Conservation (phyloP, 2,888 invertebrate genomes). For the Sarcophaga subvicina region DNA sequence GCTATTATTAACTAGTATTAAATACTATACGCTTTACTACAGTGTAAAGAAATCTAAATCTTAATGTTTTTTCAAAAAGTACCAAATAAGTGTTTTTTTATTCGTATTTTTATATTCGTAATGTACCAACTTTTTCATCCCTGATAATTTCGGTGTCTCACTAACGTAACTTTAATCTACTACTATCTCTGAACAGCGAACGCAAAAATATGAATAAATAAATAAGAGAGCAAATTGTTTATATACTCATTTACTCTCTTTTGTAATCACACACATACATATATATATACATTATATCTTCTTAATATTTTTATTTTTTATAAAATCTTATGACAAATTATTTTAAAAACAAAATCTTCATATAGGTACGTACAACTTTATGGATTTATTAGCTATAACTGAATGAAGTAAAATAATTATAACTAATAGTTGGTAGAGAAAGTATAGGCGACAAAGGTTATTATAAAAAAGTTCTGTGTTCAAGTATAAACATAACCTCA, state of each 20-base stretch:
- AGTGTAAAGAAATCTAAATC: no score
- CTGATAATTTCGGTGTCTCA: not conserved
- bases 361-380: not conserved
- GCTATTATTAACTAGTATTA: no score
- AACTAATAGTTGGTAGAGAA: not conserved
- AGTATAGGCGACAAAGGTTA: not conserved
- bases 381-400: not conserved
- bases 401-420: not conserved
- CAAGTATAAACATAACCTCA: not conserved
- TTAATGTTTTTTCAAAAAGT: not conserved
- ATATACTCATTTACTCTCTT: slow-evolving; percentile 14
- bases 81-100: not conserved
- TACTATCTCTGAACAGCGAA: slow-evolving; percentile 37
- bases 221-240: slow-evolving; percentile 23
- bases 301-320: not conserved
- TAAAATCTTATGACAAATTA: not conserved
- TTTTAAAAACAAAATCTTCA: not conserved
- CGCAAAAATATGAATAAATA: not conserved
- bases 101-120: not conserved
- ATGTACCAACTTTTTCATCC: not conserved
- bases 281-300: no score
- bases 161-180: slow-evolving; percentile 40
- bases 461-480: not conserved
- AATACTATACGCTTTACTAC: no score
- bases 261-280: not conserved